Percentiles rank a stretch among this genome's conserved stretches.
Evolutionary conservation across 2,888 invertebrate genomes (phyloP).

Genomic region (Lampropteryx suffumata): DNA sequence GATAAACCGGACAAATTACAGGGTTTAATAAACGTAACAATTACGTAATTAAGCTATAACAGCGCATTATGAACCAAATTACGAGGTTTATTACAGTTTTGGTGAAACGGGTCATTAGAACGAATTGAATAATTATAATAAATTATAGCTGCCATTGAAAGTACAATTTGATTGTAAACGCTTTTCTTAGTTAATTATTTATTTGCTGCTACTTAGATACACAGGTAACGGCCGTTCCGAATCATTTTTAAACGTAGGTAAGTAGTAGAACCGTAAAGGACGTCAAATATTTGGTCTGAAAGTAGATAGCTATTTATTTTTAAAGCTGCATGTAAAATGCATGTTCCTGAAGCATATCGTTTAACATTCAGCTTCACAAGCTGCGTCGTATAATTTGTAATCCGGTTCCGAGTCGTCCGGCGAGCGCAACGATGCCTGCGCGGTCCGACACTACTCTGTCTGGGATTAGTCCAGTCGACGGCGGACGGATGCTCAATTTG

Average conservation of each 20-base stretch:
- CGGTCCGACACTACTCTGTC: not conserved
- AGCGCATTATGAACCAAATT: constrained; percentile 19
- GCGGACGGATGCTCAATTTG: constrained; percentile 32
- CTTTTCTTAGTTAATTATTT: not conserved
- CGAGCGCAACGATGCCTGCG: not conserved
- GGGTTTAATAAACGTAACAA: constrained; percentile 23
- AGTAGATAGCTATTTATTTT: no score
- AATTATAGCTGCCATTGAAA: not conserved
- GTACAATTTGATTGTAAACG: not conserved
- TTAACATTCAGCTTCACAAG: constrained; percentile 2
- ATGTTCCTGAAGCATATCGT: not conserved
- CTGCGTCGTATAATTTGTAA: not conserved
- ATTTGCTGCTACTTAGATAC: no score
- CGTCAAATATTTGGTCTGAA: no score
- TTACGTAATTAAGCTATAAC: constrained; percentile 30
- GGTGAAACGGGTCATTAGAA: constrained; percentile 4
- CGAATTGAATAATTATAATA: constrained; percentile 9
- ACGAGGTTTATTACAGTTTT: constrained; percentile 13
- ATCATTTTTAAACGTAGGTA: no score
- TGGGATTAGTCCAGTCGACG: constrained; percentile 9
- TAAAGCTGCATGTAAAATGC: no score
- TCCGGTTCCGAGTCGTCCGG: not conserved
- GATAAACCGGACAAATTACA: constrained; percentile 16
- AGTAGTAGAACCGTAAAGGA: no score
- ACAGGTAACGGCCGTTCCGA: no score